phyloP scores from a whole-genome alignment of 1,140 invertebrate species.

The Cherax quadricarinatus region DNA sequence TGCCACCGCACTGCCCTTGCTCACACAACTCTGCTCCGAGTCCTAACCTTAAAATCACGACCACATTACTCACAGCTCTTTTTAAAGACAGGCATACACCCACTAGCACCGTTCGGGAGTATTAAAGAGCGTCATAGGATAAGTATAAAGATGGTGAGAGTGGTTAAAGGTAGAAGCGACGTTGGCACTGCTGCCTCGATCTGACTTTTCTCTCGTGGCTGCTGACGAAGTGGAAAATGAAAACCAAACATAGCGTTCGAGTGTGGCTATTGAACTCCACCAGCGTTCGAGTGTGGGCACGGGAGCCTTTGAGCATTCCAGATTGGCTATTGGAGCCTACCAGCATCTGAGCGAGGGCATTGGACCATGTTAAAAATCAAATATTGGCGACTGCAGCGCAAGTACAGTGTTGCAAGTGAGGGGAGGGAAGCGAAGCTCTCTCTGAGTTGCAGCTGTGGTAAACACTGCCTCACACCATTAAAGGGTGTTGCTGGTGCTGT shows the following conservation, averaged over 20 bases:
- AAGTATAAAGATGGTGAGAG: background rate
- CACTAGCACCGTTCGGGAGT: background rate
- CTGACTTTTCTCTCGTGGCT: background rate
- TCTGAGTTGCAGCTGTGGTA: background rate
- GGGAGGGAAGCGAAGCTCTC: background rate
- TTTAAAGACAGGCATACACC: background rate
- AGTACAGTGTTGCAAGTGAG: background rate
- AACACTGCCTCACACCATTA: background rate
- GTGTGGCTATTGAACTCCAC: constrained; percentile 39
- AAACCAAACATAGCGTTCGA: constrained; percentile 30
- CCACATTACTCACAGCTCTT: background rate
- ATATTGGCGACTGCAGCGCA: background rate
- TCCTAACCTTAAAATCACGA: background rate
- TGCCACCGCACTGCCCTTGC: background rate
- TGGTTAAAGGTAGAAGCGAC: background rate
- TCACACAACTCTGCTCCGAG: background rate
- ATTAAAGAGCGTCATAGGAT: background rate
- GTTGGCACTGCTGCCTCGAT: background rate
- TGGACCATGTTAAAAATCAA: constrained; percentile 26
- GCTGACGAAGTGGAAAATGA: constrained; percentile 44
- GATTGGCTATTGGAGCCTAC: constrained; percentile 42
- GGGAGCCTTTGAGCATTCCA: constrained; percentile 46
- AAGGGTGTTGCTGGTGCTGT: background rate
- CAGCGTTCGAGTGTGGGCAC: constrained; percentile 44
- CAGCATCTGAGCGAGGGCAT: constrained; percentile 27